Evolutionary conservation across 2,888 invertebrate species (phyloP).

Genomic region (Melinaea menophilus): DNA sequence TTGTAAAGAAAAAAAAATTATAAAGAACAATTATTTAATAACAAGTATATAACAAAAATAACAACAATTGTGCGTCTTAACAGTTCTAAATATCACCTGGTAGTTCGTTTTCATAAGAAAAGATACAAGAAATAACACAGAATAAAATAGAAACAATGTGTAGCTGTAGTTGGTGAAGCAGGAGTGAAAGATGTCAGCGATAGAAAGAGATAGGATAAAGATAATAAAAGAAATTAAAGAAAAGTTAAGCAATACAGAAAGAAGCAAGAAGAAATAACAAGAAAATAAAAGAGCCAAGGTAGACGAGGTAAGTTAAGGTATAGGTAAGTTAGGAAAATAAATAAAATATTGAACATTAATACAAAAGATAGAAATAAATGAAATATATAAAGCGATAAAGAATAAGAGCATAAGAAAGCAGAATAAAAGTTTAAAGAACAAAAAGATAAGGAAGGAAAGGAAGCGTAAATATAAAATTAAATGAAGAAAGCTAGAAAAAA

Average conservation of each 20-base stretch:
- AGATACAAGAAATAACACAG: constrained; percentile 13
- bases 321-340: too few species aligned
- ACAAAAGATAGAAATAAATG: too few species aligned
- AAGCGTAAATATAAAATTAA: background rate
- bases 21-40: constrained; percentile 48
- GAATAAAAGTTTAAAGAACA: background rate
- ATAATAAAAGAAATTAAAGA: constrained; percentile 13
- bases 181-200: constrained; percentile 7
- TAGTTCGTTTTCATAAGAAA: constrained; percentile 37
- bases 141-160: too few species aligned
- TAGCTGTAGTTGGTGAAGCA: background rate
- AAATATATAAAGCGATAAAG: too few species aligned
- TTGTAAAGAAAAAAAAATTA: constrained; percentile 35
- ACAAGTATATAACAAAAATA: constrained; percentile 39
- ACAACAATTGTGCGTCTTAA: constrained; percentile 44
- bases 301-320: background rate
- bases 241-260: constrained; percentile 7
- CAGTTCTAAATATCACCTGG: constrained; percentile 56
- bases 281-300: background rate
- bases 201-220: constrained; percentile 11
- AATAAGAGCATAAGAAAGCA: too few species aligned
- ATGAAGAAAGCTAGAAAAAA: too few species aligned
- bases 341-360: too few species aligned
- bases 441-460: constrained; percentile 6
- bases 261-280: constrained; percentile 1